These are phyloP conservation scores for Talpa occidentalis DNA, from an alignment of 2,113 vertebrate species.

Conservation along the genomic window DNA sequence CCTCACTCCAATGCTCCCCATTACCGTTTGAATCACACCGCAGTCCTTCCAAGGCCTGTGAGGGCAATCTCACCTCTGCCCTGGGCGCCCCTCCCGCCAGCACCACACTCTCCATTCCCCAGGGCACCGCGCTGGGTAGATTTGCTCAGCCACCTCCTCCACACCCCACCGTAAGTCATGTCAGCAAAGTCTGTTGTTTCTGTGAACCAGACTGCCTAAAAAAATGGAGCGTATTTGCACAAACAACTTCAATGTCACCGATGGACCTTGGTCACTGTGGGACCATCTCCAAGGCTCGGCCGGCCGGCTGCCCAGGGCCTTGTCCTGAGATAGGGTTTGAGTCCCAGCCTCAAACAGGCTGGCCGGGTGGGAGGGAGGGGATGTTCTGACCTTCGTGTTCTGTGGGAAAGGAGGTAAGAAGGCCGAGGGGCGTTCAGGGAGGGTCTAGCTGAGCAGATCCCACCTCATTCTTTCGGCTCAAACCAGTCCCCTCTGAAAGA, in stretches of 20 bases:
- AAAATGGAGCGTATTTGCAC: not conserved
- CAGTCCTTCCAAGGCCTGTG: not conserved
- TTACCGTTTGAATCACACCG: not conserved
- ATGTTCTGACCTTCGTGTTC: not conserved
- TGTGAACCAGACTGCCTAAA: not conserved
- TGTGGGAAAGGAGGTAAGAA: not conserved
- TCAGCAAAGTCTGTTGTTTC: not conserved
- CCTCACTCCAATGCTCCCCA: not conserved
- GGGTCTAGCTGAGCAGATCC: no score
- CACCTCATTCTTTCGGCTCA: not conserved
- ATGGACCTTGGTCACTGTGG: conserved; percentile 65
- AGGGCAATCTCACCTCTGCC: not conserved
- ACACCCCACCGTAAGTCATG: not conserved
- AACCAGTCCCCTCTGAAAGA: not conserved
- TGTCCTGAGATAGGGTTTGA: conserved; percentile 15
- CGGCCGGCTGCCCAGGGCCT: conserved; percentile 23
- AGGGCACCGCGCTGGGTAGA: accelerated
- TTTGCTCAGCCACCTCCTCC: no score
- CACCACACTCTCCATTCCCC: accelerated
- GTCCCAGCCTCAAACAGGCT: not conserved
- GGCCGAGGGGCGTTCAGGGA: accelerated
- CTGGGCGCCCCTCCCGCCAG: accelerated
- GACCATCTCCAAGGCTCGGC: conserved; percentile 18
- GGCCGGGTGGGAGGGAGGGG: not conserved
- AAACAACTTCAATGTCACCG: conserved; percentile 73